These are phyloP conservation scores for Polydrusus tereticollis DNA, from an alignment of 2,888 invertebrate species.

Conservation along the genomic window DNA sequence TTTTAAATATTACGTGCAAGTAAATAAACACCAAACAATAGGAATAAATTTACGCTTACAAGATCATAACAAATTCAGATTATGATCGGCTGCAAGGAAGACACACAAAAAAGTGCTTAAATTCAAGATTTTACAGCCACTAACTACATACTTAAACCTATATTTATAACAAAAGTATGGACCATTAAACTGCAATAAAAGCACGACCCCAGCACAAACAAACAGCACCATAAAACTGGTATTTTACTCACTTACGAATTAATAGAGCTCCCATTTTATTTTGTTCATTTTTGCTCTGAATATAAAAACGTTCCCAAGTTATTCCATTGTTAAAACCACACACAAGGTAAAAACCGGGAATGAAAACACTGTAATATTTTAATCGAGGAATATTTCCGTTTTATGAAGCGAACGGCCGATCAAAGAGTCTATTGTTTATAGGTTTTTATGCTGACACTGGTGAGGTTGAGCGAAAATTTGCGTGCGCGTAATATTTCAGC, in stretches of 20 bases:
- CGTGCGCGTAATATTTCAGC: conserved; percentile 20
- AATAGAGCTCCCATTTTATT: conserved; percentile 28
- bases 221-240: conserved; percentile 38
- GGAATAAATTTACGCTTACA: background rate
- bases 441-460: background rate
- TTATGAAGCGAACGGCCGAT: background rate
- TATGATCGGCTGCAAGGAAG: background rate
- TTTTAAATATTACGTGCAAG: background rate
- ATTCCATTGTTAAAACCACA: conserved; percentile 21
- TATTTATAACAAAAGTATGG: conserved; percentile 26
- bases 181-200: conserved; percentile 41
- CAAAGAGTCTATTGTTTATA: conserved; percentile 14
- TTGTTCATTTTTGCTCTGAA: conserved; percentile 37
- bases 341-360: conserved; percentile 13
- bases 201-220: conserved; percentile 26
- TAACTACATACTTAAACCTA: conserved; percentile 30
- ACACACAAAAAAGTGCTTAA: background rate
- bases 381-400: background rate
- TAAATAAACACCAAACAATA: background rate
- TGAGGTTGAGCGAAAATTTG: conserved; percentile 12
- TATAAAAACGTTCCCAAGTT: conserved; percentile 24
- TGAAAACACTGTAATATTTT: conserved; percentile 10
- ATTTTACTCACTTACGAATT: conserved; percentile 34
- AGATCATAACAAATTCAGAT: background rate
- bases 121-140: background rate